These are phyloP conservation scores for Spea bombifrons DNA, from an alignment of 2,113 vertebrate species.

Conservation along the genomic window DNA sequence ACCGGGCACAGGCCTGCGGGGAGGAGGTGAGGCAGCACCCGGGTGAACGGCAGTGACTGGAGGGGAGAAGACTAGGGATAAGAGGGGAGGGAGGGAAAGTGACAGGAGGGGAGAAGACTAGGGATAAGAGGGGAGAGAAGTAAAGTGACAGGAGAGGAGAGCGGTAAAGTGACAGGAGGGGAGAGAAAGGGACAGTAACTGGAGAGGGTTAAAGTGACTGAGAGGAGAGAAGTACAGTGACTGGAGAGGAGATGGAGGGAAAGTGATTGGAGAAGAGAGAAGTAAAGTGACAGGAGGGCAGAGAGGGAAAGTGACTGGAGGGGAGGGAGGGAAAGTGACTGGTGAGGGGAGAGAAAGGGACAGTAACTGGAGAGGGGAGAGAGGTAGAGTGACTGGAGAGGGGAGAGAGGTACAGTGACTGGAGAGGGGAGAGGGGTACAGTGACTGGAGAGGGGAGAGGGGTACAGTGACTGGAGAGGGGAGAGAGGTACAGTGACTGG, in stretches of 20 bases:
- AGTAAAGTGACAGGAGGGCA: background rate
- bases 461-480: background rate
- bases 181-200: background rate
- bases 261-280: background rate
- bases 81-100: background rate
- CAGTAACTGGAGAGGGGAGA: conserved; percentile 24
- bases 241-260: background rate
- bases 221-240: background rate
- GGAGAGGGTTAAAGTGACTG: background rate
- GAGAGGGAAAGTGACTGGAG: background rate
- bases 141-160: background rate
- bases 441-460: background rate
- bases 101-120: background rate
- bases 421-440: background rate
- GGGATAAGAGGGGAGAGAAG: background rate
- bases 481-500: background rate
- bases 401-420: background rate
- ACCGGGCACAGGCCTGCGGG: conserved; percentile 6
- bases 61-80: background rate
- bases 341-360: conserved; percentile 30
- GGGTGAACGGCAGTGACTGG: background rate
- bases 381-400: background rate
- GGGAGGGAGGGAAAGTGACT: background rate
- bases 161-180: background rate
- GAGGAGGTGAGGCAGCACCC: background rate